Conservation (phyloP, 2,113 vertebrate genomes). For the Ptyas mucosa region DNA sequence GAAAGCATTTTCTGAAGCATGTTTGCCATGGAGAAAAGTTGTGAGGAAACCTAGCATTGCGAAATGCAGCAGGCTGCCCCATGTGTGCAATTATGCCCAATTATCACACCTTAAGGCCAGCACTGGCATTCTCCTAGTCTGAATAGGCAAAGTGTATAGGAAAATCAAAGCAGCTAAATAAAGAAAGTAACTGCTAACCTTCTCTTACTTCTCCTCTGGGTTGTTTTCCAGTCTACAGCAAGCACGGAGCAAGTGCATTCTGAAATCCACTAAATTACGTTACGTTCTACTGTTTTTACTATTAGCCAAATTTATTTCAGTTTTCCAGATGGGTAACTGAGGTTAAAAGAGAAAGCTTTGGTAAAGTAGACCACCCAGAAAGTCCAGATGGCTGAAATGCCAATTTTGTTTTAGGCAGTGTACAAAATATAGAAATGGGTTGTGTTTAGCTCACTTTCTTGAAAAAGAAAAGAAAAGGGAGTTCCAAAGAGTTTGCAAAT, state of each 20-base stretch:
- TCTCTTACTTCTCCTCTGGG: background rate
- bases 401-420: background rate
- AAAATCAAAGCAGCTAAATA: background rate
- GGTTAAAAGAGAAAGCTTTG: background rate
- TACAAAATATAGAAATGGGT: background rate
- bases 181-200: background rate
- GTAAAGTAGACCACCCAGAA: constrained; percentile 2
- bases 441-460: background rate
- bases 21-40: background rate
- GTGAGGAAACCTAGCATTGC: background rate
- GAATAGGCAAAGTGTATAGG: background rate
- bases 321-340: constrained; percentile 2
- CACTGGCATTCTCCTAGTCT: background rate
- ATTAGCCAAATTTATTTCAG: background rate
- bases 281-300: background rate
- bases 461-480: background rate
- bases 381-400: background rate
- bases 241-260: background rate
- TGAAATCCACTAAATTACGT: background rate
- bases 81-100: background rate
- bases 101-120: background rate
- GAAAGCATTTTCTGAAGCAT: background rate
- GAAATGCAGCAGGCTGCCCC: background rate
- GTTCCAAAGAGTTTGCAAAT: background rate
- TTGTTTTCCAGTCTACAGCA: background rate